Percentiles rank a stretch among this genome's conserved stretches.
phyloP scores from a whole-genome alignment of 1,140 invertebrate genomes.

The Linepithema humile region DNA sequence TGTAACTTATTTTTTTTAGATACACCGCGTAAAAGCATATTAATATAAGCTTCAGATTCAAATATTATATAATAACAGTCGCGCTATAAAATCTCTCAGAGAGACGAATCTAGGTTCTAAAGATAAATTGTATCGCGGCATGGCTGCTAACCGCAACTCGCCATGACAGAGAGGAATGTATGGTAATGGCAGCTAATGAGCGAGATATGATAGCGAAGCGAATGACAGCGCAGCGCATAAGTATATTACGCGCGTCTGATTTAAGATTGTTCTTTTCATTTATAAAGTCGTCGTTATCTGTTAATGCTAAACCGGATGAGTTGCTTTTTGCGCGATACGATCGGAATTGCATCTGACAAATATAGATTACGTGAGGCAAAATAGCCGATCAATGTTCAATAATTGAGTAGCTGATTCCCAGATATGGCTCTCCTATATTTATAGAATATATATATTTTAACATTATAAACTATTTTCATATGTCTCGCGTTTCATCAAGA shows the following conservation, averaged over 20 bases:
- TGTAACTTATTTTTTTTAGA: too few species aligned
- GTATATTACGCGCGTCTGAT: not conserved
- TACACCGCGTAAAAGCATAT: too few species aligned
- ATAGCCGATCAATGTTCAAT: slow-evolving; percentile 34
- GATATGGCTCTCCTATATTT: not conserved
- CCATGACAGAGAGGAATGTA: slow-evolving; percentile 47
- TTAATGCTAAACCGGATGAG: not conserved
- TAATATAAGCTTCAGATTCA: not conserved
- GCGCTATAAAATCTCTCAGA: slow-evolving; percentile 7
- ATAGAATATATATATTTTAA: too few species aligned
- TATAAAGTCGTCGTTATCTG: not conserved
- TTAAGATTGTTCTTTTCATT: not conserved
- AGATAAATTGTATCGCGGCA: slow-evolving; percentile 65
- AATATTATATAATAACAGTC: slow-evolving; percentile 1
- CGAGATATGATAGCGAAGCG: slow-evolving; percentile 58
- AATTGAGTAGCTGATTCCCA: not conserved
- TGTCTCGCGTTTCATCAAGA: too few species aligned
- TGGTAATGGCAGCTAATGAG: slow-evolving; percentile 58
- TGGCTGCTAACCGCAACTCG: slow-evolving; percentile 52
- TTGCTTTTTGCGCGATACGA: not conserved
- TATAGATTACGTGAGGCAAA: slow-evolving; percentile 27
- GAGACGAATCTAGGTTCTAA: slow-evolving; percentile 24
- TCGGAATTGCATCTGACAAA: slow-evolving; percentile 15
- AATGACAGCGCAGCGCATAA: slow-evolving; percentile 5
- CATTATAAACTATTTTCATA: too few species aligned